Evolutionary conservation across 2,113 vertebrate species (phyloP).

Genomic region (Poicephalus gulielmi): DNA sequence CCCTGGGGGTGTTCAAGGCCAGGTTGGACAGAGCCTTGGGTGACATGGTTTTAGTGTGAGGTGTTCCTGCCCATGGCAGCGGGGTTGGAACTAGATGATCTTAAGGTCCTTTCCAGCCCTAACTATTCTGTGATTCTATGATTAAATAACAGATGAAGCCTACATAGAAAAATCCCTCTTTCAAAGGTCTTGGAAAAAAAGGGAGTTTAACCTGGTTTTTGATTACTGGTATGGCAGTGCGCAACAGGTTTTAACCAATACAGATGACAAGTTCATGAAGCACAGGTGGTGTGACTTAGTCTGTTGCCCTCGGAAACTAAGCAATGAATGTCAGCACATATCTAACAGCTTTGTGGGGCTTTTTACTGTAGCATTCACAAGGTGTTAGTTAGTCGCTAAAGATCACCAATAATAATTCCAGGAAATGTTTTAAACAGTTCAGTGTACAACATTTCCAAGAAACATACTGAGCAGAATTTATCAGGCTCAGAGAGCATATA

Average conservation of each 20-base stretch:
- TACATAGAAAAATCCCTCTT: not conserved
- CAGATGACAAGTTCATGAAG: not conserved
- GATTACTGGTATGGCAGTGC: not conserved
- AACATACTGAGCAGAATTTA: not conserved
- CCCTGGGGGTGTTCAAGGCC: too few species aligned
- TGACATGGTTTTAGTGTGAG: too few species aligned
- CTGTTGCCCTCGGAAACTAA: not conserved
- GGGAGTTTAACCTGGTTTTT: not conserved
- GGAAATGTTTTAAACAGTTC: not conserved
- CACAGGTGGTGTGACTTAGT: not conserved
- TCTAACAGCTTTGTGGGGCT: not conserved
- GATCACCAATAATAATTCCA: not conserved
- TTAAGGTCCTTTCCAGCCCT: too few species aligned
- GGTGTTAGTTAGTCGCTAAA: not conserved
- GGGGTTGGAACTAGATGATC: too few species aligned
- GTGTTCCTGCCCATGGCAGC: too few species aligned
- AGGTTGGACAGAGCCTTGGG: too few species aligned
- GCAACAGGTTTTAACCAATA: not conserved
- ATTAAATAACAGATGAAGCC: not conserved
- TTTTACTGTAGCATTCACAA: not conserved
- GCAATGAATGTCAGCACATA: not conserved
- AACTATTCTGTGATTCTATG: too few species aligned
- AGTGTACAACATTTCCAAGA: conserved; percentile 8
- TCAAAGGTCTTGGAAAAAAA: not conserved
- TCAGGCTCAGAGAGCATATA: not conserved